Conservation (phyloP, 2,113 vertebrate species). For the Lathamus discolor region DNA sequence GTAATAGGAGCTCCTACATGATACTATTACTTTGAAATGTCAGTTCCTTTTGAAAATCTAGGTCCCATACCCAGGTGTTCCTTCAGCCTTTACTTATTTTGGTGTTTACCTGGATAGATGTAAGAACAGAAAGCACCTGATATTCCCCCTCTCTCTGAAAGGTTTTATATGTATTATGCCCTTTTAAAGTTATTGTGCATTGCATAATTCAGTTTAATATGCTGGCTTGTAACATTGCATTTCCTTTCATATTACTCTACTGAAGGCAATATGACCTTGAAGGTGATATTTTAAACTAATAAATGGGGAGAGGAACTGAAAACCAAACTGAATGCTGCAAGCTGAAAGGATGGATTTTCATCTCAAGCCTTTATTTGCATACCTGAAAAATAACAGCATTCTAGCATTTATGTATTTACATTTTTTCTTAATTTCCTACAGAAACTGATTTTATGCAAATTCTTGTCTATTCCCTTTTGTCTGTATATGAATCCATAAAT, state of each 20-base stretch:
- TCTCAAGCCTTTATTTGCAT: background rate
- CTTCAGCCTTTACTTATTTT: background rate
- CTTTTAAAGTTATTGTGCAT: slow-evolving; percentile 40
- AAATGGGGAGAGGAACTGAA: background rate
- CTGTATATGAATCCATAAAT: background rate
- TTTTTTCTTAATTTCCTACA: background rate
- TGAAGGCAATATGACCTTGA: slow-evolving; percentile 19
- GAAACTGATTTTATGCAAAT: background rate
- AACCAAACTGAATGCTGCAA: background rate
- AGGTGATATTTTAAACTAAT: slow-evolving; percentile 48
- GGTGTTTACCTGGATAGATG: slow-evolving; percentile 2
- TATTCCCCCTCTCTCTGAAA: background rate
- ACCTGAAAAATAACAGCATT: background rate
- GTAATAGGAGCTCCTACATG: background rate
- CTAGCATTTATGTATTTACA: background rate
- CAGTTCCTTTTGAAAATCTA: background rate
- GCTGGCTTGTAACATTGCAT: background rate
- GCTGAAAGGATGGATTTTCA: background rate
- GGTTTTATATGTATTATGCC: background rate
- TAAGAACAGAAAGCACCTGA: background rate
- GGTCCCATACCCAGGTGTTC: background rate
- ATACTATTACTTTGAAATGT: background rate
- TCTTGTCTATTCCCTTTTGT: background rate
- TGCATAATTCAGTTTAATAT: slow-evolving; percentile 48
- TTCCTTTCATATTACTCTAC: slow-evolving; percentile 32